Conservation (phyloP, 2,113 vertebrate genomes). For the Ifrita kowaldi region DNA sequence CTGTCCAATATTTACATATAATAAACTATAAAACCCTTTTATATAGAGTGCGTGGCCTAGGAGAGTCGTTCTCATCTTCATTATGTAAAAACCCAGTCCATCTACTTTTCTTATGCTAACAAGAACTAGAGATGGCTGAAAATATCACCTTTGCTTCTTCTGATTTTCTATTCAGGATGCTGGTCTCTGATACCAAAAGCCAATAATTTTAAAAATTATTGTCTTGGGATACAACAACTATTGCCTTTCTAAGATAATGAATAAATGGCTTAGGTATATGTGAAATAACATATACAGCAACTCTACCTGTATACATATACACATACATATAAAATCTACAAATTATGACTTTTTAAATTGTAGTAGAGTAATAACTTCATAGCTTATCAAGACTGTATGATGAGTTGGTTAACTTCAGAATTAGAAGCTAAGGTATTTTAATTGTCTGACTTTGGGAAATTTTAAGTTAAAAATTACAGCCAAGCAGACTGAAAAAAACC, state of each 20-base stretch:
- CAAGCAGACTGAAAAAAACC: neutral
- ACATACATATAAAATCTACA: neutral
- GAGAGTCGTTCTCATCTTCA: neutral
- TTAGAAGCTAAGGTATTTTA: neutral
- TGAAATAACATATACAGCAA: neutral
- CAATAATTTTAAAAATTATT: neutral
- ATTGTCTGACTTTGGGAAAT: neutral
- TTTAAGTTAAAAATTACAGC: neutral
- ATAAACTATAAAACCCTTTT: neutral
- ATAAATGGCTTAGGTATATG: neutral
- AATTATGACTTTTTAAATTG: neutral
- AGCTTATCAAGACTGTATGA: neutral
- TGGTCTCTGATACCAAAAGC: neutral
- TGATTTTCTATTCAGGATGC: neutral
- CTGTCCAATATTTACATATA: neutral
- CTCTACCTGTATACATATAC: neutral
- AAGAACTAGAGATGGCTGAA: neutral
- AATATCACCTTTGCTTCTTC: neutral
- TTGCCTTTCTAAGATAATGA: neutral
- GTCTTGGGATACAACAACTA: neutral
- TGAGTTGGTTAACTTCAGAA: neutral
- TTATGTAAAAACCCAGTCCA: neutral
- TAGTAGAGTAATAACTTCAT: neutral
- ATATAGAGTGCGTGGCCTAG: neutral
- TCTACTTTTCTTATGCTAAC: neutral